Evolutionary conservation across 1,140 invertebrate species (phyloP).

Genomic region (Potamilus streckersoni): DNA sequence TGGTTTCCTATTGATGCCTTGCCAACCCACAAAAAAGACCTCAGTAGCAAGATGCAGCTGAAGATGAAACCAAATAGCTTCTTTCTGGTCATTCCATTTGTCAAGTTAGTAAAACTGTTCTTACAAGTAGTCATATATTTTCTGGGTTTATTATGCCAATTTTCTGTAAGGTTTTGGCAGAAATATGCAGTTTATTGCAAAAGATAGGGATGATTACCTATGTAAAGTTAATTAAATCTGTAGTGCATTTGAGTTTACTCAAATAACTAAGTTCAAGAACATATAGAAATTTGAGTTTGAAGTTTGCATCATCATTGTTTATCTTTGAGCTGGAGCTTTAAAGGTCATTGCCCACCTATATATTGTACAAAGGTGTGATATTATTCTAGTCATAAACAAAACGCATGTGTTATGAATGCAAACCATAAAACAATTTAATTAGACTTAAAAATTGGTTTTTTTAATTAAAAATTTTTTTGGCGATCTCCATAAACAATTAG

Average conservation of each 20-base stretch:
- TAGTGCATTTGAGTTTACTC: not conserved
- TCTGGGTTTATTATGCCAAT: not conserved
- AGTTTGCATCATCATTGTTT: too few species aligned
- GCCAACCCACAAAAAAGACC: constrained; percentile 88
- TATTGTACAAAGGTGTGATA: too few species aligned
- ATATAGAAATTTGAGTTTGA: too few species aligned
- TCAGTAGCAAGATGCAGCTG: constrained; percentile 83
- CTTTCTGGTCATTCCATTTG: constrained; percentile 95
- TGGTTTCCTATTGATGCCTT: constrained; percentile 93
- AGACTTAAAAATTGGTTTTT: too few species aligned
- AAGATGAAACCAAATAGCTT: constrained; percentile 83
- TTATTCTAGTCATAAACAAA: too few species aligned
- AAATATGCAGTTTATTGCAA: not conserved
- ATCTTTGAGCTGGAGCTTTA: too few species aligned
- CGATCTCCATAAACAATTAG: too few species aligned
- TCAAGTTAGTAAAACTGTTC: constrained; percentile 76
- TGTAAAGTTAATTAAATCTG: not conserved
- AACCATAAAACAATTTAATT: too few species aligned
- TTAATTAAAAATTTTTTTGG: too few species aligned
- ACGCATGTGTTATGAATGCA: too few species aligned
- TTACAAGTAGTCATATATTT: not conserved
- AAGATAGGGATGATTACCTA: not conserved
- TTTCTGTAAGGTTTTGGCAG: not conserved
- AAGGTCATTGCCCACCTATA: too few species aligned
- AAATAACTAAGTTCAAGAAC: not conserved